These are phyloP conservation scores for Pycnonotus jocosus DNA, from an alignment of 2,113 vertebrate species.

Conservation along the genomic window DNA sequence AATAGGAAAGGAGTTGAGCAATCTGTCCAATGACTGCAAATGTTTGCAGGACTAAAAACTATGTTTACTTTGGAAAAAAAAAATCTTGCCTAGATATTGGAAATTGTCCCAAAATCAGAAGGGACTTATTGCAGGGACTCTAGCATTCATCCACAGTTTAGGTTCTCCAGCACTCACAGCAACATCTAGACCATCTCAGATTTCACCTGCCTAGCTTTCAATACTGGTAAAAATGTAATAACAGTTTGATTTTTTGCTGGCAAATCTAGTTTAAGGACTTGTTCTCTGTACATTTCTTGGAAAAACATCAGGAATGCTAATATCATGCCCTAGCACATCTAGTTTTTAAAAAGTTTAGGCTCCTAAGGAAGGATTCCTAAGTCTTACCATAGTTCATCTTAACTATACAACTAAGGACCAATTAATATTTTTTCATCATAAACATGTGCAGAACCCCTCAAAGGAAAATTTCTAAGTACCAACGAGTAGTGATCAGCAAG, in stretches of 20 bases:
- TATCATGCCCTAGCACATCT: not conserved
- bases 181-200: not conserved
- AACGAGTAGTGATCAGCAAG: not conserved
- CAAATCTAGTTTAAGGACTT: not conserved
- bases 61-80: not conserved
- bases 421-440: not conserved
- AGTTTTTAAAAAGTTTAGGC: not conserved
- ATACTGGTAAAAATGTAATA: not conserved
- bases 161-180: not conserved
- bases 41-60: not conserved
- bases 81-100: not conserved
- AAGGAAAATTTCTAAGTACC: not conserved
- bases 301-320: not conserved
- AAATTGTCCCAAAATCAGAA: not conserved
- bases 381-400: not conserved
- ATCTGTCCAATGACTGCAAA: not conserved
- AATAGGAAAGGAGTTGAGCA: not conserved
- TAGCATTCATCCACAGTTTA: not conserved
- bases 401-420: not conserved
- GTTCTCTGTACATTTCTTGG: not conserved
- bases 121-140: not conserved
- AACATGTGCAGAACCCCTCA: not conserved
- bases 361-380: not conserved
- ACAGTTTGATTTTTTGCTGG: not conserved
- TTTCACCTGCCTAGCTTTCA: not conserved